Conservation (phyloP, 1,140 invertebrate genomes). For the Pseudomyrmex pallidus region DNA sequence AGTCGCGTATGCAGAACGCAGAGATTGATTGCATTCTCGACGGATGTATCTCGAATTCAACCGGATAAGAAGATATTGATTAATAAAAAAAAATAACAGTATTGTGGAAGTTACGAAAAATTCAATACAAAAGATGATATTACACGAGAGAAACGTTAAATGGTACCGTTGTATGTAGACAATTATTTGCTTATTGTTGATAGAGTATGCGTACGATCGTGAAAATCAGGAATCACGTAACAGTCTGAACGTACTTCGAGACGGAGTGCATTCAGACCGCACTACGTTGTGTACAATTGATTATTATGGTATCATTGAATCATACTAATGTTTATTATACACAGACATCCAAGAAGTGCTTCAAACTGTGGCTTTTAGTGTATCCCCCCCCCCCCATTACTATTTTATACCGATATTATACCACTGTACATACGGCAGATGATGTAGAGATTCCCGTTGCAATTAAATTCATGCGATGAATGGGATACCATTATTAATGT, state of each 20-base stretch:
- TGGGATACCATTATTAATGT: constrained; percentile 23
- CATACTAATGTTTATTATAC: constrained; percentile 22
- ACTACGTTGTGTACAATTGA: constrained; percentile 29
- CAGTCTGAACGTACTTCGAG: constrained; percentile 24
- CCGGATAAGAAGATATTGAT: not conserved
- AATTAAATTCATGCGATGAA: constrained; percentile 33
- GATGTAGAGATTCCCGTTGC: not conserved
- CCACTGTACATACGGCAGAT: not conserved
- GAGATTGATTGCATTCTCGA: constrained; percentile 1
- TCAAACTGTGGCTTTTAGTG: constrained; percentile 40
- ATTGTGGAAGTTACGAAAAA: no score
- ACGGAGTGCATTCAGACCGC: not conserved
- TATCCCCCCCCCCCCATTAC: constrained; percentile 16
- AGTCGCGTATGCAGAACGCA: not conserved
- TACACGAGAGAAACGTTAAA: not conserved
- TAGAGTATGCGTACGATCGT: not conserved
- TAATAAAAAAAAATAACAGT: constrained; percentile 3
- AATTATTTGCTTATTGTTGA: not conserved
- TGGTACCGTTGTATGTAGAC: not conserved
- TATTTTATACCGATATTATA: constrained; percentile 36
- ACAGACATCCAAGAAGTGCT: constrained; percentile 10
- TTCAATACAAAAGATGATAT: no score
- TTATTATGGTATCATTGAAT: constrained; percentile 35
- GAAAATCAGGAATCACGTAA: not conserved
- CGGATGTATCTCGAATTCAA: not conserved